Percentiles rank a stretch among this genome's conserved stretches.
phyloP scores from a whole-genome alignment of 1,140 invertebrate genomes.

The Monomorium pharaonis region DNA sequence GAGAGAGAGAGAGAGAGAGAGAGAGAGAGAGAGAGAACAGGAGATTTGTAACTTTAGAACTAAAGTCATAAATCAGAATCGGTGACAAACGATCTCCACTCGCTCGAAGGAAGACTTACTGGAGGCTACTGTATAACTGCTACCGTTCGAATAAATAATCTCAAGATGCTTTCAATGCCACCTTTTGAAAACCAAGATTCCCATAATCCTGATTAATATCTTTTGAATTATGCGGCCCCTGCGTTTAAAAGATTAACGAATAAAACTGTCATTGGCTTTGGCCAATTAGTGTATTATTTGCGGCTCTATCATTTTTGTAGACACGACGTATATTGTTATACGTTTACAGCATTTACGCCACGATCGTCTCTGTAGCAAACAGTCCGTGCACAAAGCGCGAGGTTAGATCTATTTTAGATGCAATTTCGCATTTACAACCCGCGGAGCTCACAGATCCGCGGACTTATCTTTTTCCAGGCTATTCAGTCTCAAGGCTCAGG shows the following conservation, averaged over 20 bases:
- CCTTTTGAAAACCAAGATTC: neutral
- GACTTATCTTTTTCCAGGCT: constrained; percentile 16
- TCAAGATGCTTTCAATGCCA: neutral
- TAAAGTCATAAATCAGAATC: constrained; percentile 35
- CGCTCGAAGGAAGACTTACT: neutral
- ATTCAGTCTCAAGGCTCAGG: neutral
- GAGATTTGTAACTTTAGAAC: neutral
- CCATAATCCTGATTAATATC: constrained; percentile 50
- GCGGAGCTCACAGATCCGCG: neutral
- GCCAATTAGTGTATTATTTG: neutral
- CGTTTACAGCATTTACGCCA: neutral
- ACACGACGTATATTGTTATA: neutral
- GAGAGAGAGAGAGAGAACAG: neutral
- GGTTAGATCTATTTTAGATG: constrained; percentile 1
- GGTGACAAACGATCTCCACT: neutral
- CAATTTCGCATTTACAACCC: neutral
- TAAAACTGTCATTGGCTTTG: neutral
- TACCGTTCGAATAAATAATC: constrained; percentile 46
- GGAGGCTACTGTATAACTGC: neutral
- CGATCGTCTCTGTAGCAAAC: neutral
- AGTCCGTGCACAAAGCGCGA: neutral
- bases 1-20: neutral
- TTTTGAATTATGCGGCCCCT: neutral
- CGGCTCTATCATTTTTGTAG: neutral
- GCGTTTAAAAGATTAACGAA: constrained; percentile 4